Evolutionary conservation across 2,888 invertebrate species (phyloP).

Genomic region (Cartodere bifasciata): DNA sequence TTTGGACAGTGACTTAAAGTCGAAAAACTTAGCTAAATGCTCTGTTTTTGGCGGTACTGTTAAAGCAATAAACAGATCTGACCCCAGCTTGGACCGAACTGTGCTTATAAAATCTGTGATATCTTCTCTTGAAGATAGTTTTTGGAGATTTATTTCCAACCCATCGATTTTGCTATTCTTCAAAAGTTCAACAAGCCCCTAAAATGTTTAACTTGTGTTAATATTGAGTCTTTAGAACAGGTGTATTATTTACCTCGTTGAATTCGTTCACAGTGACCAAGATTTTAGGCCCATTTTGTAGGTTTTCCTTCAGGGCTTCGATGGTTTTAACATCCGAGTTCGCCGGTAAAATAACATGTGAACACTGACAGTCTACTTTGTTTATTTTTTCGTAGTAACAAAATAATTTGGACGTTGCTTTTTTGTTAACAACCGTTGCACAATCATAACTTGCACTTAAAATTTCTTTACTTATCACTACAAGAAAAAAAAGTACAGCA

Average conservation of each 20-base stretch:
- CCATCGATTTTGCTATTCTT: constrained; percentile 30
- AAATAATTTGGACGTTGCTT: constrained; percentile 27
- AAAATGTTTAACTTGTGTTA: constrained; percentile 24
- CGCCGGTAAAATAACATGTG: constrained; percentile 30
- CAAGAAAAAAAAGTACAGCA: no score
- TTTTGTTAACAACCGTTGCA: no score
- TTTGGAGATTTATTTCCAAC: constrained; percentile 28
- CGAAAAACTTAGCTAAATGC: constrained; percentile 56
- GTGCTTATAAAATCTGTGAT: constrained; percentile 42
- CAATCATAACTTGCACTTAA: no score
- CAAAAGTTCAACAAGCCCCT: constrained; percentile 35
- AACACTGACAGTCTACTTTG: constrained; percentile 28
- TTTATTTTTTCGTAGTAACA: constrained; percentile 30
- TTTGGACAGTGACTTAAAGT: constrained; percentile 51
- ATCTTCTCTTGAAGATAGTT: constrained; percentile 29
- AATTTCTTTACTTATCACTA: no score
- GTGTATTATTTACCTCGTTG: constrained; percentile 46
- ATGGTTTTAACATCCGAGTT: constrained; percentile 25
- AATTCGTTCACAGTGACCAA: constrained; percentile 41
- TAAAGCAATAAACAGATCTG: constrained; percentile 44
- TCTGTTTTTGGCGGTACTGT: constrained; percentile 53
- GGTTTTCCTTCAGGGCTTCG: constrained; percentile 40
- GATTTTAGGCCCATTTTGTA: constrained; percentile 40
- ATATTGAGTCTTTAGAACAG: background rate
- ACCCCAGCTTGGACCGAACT: constrained; percentile 33